A percentile compares a stretch with the other conserved stretches of the same genome.
These are phyloP conservation scores for Ptychodera flava DNA, from an alignment of 35 echinoderm and acorn worm species.

Conservation along the genomic window DNA sequence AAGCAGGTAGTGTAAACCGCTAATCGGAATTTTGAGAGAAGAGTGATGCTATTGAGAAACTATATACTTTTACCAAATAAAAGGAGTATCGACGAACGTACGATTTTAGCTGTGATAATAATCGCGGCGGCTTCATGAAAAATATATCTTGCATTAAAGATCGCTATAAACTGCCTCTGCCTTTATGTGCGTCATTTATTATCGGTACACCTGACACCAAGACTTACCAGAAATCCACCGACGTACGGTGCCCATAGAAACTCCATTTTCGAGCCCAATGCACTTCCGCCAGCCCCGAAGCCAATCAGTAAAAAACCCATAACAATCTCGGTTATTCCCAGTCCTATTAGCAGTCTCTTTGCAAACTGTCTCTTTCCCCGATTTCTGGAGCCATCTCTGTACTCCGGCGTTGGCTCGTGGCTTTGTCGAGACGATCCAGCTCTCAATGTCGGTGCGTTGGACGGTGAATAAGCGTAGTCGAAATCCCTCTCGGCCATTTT, in stretches of 20 bases:
- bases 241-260: not conserved
- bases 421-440: no score
- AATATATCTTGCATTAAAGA: not conserved
- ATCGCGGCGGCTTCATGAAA: not conserved
- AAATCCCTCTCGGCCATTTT: no score
- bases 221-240: not conserved
- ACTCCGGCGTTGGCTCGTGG: no score
- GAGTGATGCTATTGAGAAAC: not conserved
- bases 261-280: not conserved
- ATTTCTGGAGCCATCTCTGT: no score
- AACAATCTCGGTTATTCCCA: not conserved
- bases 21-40: not conserved
- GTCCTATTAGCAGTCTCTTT: not conserved
- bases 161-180: no score
- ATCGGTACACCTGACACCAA: no score
- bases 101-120: not conserved
- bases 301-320: not conserved
- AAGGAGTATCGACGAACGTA: not conserved
- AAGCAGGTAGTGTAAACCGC: no score
- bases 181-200: no score
- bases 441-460: no score
- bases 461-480: no score
- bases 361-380: not conserved
- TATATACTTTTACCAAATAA: not conserved
- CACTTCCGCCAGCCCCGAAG: not conserved